A percentile compares a stretch with the other conserved stretches of the same genome.
Conservation (phyloP, 2,888 invertebrate species). For the Apamea sordens region DNA sequence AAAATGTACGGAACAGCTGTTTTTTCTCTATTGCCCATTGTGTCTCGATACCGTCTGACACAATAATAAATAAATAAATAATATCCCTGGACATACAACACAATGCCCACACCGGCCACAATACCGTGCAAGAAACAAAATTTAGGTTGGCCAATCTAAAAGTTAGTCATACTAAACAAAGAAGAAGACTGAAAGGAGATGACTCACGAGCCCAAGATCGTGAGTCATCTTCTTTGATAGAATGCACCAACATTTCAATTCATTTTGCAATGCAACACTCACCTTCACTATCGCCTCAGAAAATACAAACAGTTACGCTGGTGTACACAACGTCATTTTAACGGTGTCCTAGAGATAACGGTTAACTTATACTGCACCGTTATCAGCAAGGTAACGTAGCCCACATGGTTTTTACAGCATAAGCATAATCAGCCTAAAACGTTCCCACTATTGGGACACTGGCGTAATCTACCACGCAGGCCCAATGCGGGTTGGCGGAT, state of each 20-base stretch:
- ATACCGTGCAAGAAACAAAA: background rate
- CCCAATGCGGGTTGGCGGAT: background rate
- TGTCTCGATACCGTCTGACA: background rate
- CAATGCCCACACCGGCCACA: too few relatives aligned
- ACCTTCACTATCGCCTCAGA: background rate
- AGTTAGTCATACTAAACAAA: slow-evolving; percentile 8
- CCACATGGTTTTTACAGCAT: slow-evolving; percentile 13
- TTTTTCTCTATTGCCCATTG: background rate
- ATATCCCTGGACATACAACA: too few relatives aligned
- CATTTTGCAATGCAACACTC: slow-evolving; percentile 3
- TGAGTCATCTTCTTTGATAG: background rate
- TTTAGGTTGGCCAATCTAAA: background rate
- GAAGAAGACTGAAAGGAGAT: background rate
- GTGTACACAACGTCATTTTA: slow-evolving; percentile 28
- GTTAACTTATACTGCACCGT: slow-evolving; percentile 32
- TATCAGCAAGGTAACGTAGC: slow-evolving; percentile 52
- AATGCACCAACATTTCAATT: background rate
- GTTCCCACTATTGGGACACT: background rate
- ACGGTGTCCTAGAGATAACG: slow-evolving; percentile 57
- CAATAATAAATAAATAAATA: too few relatives aligned
- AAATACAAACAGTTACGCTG: slow-evolving; percentile 15
- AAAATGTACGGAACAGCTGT: background rate
- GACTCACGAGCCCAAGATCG: background rate
- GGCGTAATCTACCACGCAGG: background rate
- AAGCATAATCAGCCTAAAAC: background rate